A percentile compares a stretch with the other conserved stretches of the same genome.
phyloP scores from a whole-genome alignment of 2,888 invertebrate species.

The Carpatolechia fugitivella region DNA sequence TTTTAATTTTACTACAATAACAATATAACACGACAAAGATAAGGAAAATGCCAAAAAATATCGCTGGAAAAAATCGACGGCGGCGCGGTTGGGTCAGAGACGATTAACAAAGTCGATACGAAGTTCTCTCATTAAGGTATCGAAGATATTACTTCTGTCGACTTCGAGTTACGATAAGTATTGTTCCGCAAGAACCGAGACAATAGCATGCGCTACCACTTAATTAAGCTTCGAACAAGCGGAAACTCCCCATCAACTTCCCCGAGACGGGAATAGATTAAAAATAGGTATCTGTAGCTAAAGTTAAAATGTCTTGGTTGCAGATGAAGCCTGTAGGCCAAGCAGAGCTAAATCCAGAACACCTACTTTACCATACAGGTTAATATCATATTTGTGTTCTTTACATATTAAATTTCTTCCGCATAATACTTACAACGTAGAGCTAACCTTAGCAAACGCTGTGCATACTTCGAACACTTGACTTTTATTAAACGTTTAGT shows the following conservation, averaged over 20 bases:
- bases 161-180: constrained; percentile 72
- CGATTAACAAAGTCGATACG: constrained; percentile 74
- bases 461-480: neutral
- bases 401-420: neutral
- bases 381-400: constrained; percentile 42
- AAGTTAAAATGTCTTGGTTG: constrained; percentile 61
- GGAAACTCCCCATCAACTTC: constrained; percentile 55
- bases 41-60: constrained; percentile 27
- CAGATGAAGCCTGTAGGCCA: constrained; percentile 78
- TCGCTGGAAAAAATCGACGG: constrained; percentile 26
- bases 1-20: constrained; percentile 14
- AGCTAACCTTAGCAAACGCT: neutral
- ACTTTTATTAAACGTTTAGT: constrained; percentile 11
- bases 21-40: constrained; percentile 20
- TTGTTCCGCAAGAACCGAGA: constrained; percentile 70
- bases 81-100: constrained; percentile 54
- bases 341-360: constrained; percentile 79
- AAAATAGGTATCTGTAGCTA: constrained; percentile 24
- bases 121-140: constrained; percentile 78
- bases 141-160: constrained; percentile 73
- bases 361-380: constrained; percentile 76
- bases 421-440: neutral
- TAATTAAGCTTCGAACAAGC: constrained; percentile 67
- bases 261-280: constrained; percentile 41
- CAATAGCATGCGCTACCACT: constrained; percentile 72